Evolutionary conservation across 2,888 invertebrate species (phyloP).

Genomic region (Chrysomela aeneicollis): DNA sequence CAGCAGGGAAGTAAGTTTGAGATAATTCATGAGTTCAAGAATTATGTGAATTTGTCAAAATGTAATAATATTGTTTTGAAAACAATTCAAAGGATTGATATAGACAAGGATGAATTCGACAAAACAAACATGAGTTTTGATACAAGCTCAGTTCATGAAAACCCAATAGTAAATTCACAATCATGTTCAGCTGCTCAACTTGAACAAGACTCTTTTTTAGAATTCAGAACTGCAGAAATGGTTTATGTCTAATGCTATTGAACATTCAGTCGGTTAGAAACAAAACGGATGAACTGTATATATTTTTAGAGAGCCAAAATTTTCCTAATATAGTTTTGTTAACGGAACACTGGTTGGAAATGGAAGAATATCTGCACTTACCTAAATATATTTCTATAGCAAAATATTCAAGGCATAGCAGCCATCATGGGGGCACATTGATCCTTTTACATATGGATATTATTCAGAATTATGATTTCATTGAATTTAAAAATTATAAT

Average conservation of each 20-base stretch:
- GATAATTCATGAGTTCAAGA: background rate
- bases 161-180: background rate
- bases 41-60: background rate
- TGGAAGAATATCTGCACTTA: too few relatives aligned
- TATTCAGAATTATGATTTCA: too few relatives aligned
- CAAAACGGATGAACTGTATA: too few relatives aligned
- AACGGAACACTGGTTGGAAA: too few relatives aligned
- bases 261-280: too few relatives aligned
- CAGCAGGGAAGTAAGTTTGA: conserved; percentile 6
- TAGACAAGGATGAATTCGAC: background rate
- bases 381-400: too few relatives aligned
- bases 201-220: background rate
- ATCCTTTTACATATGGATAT: too few relatives aligned
- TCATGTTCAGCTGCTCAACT: background rate
- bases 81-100: background rate
- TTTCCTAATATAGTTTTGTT: too few relatives aligned
- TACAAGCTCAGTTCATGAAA: background rate
- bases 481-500: too few relatives aligned
- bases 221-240: background rate
- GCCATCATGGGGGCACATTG: too few relatives aligned
- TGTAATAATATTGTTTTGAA: background rate
- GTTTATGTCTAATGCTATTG: background rate
- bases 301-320: too few relatives aligned
- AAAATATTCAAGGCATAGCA: too few relatives aligned
- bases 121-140: background rate